Evolutionary conservation across 2,113 vertebrate genomes (phyloP).

Genomic region (Jacana jacana): DNA sequence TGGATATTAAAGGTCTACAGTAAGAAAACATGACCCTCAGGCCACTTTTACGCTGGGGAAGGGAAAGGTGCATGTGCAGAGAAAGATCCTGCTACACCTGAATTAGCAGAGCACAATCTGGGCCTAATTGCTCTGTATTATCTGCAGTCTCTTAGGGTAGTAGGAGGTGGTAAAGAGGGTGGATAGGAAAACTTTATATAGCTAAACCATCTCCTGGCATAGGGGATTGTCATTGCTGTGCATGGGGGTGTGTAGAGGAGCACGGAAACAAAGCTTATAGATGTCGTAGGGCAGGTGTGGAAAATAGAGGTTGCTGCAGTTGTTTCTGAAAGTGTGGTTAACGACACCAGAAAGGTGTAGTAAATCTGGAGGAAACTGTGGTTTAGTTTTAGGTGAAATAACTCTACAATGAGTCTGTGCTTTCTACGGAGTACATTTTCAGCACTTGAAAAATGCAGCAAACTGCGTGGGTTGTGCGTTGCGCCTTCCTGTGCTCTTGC

Average conservation of each 20-base stretch:
- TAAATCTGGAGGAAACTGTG: slow-evolving; percentile 31
- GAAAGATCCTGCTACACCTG: background rate
- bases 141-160: background rate
- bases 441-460: background rate
- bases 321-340: slow-evolving; percentile 7
- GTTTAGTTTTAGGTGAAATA: slow-evolving; percentile 5
- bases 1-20: background rate
- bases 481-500: background rate
- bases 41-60: background rate
- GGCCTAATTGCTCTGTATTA: background rate
- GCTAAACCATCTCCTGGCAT: background rate
- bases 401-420: background rate
- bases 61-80: background rate
- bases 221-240: background rate
- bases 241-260: background rate
- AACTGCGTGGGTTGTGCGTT: background rate
- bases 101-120: background rate
- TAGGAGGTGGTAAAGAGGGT: background rate
- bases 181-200: background rate
- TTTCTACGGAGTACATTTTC: background rate
- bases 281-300: background rate
- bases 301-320: background rate
- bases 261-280: background rate
- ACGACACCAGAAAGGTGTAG: background rate
- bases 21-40: background rate